Percentiles rank a stretch among this genome's conserved stretches.
Evolutionary conservation across 2,797 vertebrate species (phyloP).

Genomic region (Menidia menidia): DNA sequence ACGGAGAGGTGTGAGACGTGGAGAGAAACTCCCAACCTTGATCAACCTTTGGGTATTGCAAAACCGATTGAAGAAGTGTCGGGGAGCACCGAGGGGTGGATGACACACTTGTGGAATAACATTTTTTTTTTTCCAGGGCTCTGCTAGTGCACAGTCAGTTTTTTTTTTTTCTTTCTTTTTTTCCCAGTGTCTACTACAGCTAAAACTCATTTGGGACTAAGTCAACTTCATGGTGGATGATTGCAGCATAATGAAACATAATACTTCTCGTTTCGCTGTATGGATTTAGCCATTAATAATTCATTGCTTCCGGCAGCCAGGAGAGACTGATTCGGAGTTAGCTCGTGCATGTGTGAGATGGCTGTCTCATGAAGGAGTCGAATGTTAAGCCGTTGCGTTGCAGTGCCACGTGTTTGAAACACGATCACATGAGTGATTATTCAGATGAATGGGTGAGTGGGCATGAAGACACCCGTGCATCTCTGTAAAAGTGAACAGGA

Average conservation of each 20-base stretch:
- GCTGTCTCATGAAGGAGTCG: slow-evolving; percentile 59
- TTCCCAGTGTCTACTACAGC: slow-evolving; percentile 16
- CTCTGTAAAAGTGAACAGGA: not conserved
- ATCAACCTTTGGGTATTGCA: slow-evolving; percentile 8
- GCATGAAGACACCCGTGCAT: not conserved
- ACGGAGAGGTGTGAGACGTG: slow-evolving; percentile 45
- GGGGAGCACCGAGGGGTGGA: not conserved
- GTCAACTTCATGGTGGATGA: slow-evolving; percentile 71
- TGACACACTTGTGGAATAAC: slow-evolving; percentile 37
- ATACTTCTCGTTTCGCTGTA: slow-evolving; percentile 65
- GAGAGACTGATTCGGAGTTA: slow-evolving; percentile 51
- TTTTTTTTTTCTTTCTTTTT: slow-evolving; percentile 4
- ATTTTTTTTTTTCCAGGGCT: slow-evolving; percentile 3
- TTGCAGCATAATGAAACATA: slow-evolving; percentile 74
- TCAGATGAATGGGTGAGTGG: slow-evolving; percentile 8
- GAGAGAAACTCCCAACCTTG: slow-evolving; percentile 12
- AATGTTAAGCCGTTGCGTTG: slow-evolving; percentile 62
- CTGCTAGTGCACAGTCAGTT: slow-evolving; percentile 21
- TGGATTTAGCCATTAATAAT: slow-evolving; percentile 75
- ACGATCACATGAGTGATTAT: slow-evolving; percentile 40
- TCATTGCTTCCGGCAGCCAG: slow-evolving; percentile 64
- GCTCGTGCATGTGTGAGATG: slow-evolving; percentile 56
- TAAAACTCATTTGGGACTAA: slow-evolving; percentile 68
- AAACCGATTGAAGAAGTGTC: slow-evolving; percentile 20
- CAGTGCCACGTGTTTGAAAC: slow-evolving; percentile 36